Evolutionary conservation across 2,113 vertebrate genomes (phyloP).

Genomic region (Dendropsophus ebraccatus): DNA sequence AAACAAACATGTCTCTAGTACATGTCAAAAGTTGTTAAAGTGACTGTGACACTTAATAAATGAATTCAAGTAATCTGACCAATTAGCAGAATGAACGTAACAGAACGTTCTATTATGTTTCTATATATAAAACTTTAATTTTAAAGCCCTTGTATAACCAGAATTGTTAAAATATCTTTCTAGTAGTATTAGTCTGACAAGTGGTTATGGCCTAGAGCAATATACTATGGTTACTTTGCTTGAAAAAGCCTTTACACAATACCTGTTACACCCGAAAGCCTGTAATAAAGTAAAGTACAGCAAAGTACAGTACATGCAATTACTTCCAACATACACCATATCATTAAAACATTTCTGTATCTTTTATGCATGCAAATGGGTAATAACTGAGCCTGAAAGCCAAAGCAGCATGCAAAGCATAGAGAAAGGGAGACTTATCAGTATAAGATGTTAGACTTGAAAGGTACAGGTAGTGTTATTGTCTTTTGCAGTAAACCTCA

Average conservation of each 20-base stretch:
- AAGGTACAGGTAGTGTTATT: conserved; percentile 6
- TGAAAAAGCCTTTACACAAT: neutral
- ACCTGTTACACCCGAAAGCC: neutral
- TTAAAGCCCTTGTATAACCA: neutral
- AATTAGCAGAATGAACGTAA: too few relatives aligned
- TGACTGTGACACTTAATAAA: too few relatives aligned
- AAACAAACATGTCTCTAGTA: too few relatives aligned
- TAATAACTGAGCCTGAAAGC: neutral
- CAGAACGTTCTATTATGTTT: too few relatives aligned
- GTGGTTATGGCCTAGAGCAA: neutral
- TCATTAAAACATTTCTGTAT: neutral
- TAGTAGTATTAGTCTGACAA: neutral
- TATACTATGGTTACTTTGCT: neutral
- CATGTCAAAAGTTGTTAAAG: too few relatives aligned
- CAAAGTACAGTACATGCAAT: neutral
- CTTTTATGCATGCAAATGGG: neutral
- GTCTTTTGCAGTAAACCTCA: conserved; percentile 31
- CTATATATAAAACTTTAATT: neutral
- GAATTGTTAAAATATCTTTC: neutral
- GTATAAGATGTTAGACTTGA: neutral
- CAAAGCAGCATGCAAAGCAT: conserved; percentile 29
- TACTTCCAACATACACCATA: neutral
- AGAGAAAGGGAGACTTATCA: neutral
- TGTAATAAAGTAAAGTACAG: neutral
- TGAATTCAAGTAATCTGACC: too few relatives aligned